These are phyloP conservation scores for Cryptocephalus primarius DNA, from an alignment of 2,888 invertebrate species.

Conservation along the genomic window DNA sequence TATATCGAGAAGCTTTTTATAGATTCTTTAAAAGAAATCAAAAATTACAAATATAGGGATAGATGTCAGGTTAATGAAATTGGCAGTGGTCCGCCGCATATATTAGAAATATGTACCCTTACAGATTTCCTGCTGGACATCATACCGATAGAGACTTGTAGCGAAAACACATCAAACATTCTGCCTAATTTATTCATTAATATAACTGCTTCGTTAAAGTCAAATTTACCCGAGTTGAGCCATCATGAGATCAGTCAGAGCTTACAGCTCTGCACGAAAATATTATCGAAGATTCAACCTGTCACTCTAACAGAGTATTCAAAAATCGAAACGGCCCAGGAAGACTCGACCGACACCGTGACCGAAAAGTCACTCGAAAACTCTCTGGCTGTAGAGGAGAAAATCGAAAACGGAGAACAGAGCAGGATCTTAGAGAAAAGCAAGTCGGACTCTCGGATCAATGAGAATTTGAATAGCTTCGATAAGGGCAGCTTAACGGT, in stretches of 20 bases:
- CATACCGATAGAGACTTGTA: slow-evolving; percentile 63
- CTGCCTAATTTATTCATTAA: slow-evolving; percentile 64
- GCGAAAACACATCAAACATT: slow-evolving; percentile 66
- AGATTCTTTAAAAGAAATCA: slow-evolving; percentile 30
- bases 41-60: slow-evolving; percentile 26
- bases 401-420: slow-evolving; percentile 13
- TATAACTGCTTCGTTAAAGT: slow-evolving; percentile 49
- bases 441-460: slow-evolving; percentile 54
- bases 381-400: slow-evolving; percentile 9
- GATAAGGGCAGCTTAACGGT: slow-evolving; percentile 35
- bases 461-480: slow-evolving; percentile 32
- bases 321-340: not conserved
- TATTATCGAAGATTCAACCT: slow-evolving; percentile 65
- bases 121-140: slow-evolving; percentile 67
- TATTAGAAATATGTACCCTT: slow-evolving; percentile 60
- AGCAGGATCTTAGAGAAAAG: slow-evolving; percentile 45
- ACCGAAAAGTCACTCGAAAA: slow-evolving; percentile 10
- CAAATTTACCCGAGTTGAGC: slow-evolving; percentile 43
- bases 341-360: slow-evolving; percentile 9
- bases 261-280: slow-evolving; percentile 58
- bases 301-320: slow-evolving; percentile 33
- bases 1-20: slow-evolving; percentile 58
- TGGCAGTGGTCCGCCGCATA: slow-evolving; percentile 50
- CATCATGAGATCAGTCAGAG: slow-evolving; percentile 54
- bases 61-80: slow-evolving; percentile 40